Conservation (phyloP, 2,888 invertebrate species). For the Harpalus rubripes region DNA sequence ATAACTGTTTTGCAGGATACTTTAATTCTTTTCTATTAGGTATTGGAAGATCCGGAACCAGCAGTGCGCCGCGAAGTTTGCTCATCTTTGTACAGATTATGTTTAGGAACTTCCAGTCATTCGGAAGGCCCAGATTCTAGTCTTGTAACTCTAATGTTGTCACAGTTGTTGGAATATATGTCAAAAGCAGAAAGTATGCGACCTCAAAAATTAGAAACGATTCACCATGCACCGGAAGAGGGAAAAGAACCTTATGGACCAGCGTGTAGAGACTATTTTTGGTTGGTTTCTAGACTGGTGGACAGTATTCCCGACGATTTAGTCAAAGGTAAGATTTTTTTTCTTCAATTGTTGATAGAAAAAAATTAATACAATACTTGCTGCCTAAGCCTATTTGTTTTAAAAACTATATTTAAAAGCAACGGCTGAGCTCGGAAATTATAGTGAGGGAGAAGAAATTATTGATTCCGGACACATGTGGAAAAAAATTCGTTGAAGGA, state of each 20-base stretch:
- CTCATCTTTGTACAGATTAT: slow-evolving; percentile 93
- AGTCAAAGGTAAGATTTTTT: slow-evolving; percentile 80
- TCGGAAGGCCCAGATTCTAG: slow-evolving; percentile 79
- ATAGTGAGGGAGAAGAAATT: too few species aligned
- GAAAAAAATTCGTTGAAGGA: too few species aligned
- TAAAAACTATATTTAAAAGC: too few species aligned
- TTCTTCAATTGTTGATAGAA: too few species aligned
- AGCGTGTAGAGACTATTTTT: slow-evolving; percentile 96
- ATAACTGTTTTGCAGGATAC: background rate
- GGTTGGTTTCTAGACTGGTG: slow-evolving; percentile 92
- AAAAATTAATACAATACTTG: too few species aligned
- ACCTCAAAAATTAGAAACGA: slow-evolving; percentile 79
- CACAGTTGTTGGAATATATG: slow-evolving; percentile 89
- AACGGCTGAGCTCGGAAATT: too few species aligned
- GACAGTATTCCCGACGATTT: slow-evolving; percentile 91
- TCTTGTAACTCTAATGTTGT: slow-evolving; percentile 88
- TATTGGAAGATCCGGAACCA: slow-evolving; percentile 95
- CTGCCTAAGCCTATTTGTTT: too few species aligned
- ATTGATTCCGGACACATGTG: too few species aligned
- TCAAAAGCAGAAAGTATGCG: slow-evolving; percentile 93
- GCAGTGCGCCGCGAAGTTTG: slow-evolving; percentile 94
- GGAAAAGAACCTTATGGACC: slow-evolving; percentile 97
- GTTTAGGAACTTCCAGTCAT: slow-evolving; percentile 82
- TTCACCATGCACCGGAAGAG: slow-evolving; percentile 81
- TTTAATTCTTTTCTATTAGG: slow-evolving; percentile 68